These are phyloP conservation scores for Baccha elongata DNA, from an alignment of 2,888 invertebrate genomes.

Conservation along the genomic window DNA sequence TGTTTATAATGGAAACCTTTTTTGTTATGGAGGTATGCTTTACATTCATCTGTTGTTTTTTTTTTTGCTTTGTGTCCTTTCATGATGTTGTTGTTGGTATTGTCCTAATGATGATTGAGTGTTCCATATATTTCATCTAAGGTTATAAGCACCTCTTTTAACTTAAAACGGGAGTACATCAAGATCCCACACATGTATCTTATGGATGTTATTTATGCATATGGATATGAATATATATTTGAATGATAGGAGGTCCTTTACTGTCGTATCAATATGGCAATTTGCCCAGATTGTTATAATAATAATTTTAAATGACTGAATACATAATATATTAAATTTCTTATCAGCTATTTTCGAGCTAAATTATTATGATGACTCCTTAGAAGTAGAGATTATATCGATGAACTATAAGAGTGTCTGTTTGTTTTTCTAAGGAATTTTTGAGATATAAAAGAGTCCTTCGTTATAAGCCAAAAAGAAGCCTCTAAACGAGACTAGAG, in stretches of 20 bases:
- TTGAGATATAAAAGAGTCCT: neutral
- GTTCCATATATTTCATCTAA: conserved; percentile 49
- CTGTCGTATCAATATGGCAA: neutral
- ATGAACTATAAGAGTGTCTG: neutral
- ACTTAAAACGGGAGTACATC: conserved; percentile 24
- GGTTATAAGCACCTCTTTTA: conserved; percentile 41
- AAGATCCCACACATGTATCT: conserved; percentile 57
- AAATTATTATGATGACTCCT: conserved; percentile 13
- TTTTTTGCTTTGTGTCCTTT: neutral
- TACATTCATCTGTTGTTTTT: conserved; percentile 9
- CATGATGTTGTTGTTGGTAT: neutral
- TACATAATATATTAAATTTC: conserved; percentile 7
- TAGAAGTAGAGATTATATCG: neutral
- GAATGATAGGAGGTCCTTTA: neutral
- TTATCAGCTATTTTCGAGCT: conserved; percentile 7
- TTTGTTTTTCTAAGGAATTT: neutral
- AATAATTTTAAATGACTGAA: conserved; percentile 17
- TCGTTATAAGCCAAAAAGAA: neutral
- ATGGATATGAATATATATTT: conserved; percentile 12
- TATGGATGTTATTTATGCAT: conserved; percentile 48
- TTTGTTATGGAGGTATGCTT: conserved; percentile 3
- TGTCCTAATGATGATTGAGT: conserved; percentile 65
- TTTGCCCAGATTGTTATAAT: neutral
- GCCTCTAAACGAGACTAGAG: neutral
- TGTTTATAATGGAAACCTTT: conserved; percentile 6